A percentile compares a stretch with the other conserved stretches of the same genome.
phyloP scores from a whole-genome alignment of 2,113 vertebrate genomes.

The Cyanocitta stelleri region DNA sequence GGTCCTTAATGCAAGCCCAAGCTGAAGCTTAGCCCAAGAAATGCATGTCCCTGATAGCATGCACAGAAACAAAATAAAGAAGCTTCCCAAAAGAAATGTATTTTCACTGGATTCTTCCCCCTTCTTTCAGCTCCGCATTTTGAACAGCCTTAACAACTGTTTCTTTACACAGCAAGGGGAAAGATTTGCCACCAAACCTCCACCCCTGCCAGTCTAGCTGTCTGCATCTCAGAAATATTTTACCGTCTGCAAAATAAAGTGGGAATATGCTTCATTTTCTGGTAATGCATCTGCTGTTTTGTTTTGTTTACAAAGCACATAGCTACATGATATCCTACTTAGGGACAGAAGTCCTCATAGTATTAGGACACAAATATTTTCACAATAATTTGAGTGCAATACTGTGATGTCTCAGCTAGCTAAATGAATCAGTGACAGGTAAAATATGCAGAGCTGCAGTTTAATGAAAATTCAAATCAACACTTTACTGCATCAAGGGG shows the following conservation, averaged over 20 bases:
- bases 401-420: constrained; percentile 69
- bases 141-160: neutral
- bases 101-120: constrained; percentile 59
- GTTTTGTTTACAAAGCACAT: constrained; percentile 62
- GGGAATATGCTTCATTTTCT: constrained; percentile 59
- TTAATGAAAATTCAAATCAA: constrained; percentile 55
- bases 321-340: constrained; percentile 64
- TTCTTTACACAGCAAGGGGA: constrained; percentile 4
- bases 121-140: constrained; percentile 23
- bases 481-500: neutral
- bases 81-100: constrained; percentile 62
- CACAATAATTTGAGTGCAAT: constrained; percentile 69
- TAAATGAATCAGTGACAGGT: constrained; percentile 74
- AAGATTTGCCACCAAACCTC: neutral
- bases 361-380: constrained; percentile 66
- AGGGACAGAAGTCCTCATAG: constrained; percentile 59
- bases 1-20: neutral
- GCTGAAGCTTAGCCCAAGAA: neutral
- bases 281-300: constrained; percentile 42
- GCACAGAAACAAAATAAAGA: constrained; percentile 24
- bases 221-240: constrained; percentile 54
- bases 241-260: constrained; percentile 34
- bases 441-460: constrained; percentile 69
- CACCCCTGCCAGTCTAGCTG: neutral
- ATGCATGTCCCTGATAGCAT: constrained; percentile 27